Percentiles rank a stretch among this genome's conserved stretches.
phyloP scores from a whole-genome alignment of 2,797 vertebrate species.

The Sphenopsis melanotis region DNA sequence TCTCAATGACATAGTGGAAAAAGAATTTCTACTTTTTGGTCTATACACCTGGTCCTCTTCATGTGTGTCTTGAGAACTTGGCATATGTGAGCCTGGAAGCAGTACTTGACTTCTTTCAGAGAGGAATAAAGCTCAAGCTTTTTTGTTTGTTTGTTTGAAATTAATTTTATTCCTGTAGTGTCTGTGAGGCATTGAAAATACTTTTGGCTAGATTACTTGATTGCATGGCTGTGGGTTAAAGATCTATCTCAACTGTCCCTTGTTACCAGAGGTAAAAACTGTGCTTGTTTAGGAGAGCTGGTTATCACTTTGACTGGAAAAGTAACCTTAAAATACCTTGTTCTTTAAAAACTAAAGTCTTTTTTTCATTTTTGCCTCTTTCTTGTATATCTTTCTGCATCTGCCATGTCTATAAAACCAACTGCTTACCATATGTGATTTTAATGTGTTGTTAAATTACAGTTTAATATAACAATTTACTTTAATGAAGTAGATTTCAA shows the following conservation, averaged over 20 bases:
- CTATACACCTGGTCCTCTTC: not conserved
- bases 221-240: not conserved
- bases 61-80: not conserved
- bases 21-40: not conserved
- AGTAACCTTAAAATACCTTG: not conserved
- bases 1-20: not conserved
- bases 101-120: not conserved
- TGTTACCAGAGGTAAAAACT: not conserved
- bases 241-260: not conserved
- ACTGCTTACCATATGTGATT: not conserved
- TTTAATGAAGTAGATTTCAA: not conserved
- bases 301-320: not conserved
- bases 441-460: not conserved
- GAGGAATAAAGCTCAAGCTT: not conserved
- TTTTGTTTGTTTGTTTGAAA: not conserved
- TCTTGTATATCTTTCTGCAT: not conserved
- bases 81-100: not conserved
- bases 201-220: not conserved
- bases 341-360: rapidly evolving
- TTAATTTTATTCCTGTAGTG: not conserved
- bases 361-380: not conserved
- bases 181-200: not conserved
- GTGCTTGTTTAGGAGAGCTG: not conserved
- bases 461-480: not conserved
- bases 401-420: not conserved